Percentiles rank a stretch among this genome's conserved stretches.
Evolutionary conservation across 2,113 vertebrate genomes (phyloP).

Genomic region (Percina caprodes): DNA sequence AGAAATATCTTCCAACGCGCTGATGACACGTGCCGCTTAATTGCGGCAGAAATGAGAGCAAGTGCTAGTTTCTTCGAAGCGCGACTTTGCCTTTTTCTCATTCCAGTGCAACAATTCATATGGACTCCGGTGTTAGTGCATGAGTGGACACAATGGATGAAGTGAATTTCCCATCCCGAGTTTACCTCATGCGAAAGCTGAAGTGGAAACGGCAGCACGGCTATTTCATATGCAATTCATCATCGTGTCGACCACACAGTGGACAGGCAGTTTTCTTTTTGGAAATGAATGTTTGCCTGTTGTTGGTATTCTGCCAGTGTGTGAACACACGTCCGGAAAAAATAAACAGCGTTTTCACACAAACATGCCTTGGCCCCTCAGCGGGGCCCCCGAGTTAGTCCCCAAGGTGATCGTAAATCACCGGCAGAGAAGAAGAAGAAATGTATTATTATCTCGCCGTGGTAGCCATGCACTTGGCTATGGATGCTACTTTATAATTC

Average conservation of each 20-base stretch:
- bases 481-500: conserved; percentile 51
- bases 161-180: conserved; percentile 34
- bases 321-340: conserved; percentile 51
- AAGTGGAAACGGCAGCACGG: conserved; percentile 37
- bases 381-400: conserved; percentile 5
- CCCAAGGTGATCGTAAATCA: conserved; percentile 59
- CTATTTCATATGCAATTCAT: conserved; percentile 59
- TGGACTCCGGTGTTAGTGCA: conserved; percentile 33
- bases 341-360: conserved; percentile 63
- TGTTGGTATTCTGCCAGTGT: conserved; percentile 20
- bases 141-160: conserved; percentile 34
- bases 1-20: not conserved
- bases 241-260: conserved; percentile 49
- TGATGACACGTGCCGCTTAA: conserved; percentile 7
- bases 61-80: conserved; percentile 23
- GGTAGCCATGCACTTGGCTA: conserved; percentile 26
- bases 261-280: conserved; percentile 3
- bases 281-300: conserved; percentile 30
- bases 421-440: conserved; percentile 26
- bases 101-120: conserved; percentile 21
- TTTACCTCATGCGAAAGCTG: conserved; percentile 26
- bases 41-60: conserved; percentile 21
- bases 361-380: conserved; percentile 35
- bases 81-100: conserved; percentile 25
- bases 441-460: conserved; percentile 29